These are phyloP conservation scores for Trematocara zebra DNA, from an alignment of 2,113 vertebrate genomes.

Conservation along the genomic window DNA sequence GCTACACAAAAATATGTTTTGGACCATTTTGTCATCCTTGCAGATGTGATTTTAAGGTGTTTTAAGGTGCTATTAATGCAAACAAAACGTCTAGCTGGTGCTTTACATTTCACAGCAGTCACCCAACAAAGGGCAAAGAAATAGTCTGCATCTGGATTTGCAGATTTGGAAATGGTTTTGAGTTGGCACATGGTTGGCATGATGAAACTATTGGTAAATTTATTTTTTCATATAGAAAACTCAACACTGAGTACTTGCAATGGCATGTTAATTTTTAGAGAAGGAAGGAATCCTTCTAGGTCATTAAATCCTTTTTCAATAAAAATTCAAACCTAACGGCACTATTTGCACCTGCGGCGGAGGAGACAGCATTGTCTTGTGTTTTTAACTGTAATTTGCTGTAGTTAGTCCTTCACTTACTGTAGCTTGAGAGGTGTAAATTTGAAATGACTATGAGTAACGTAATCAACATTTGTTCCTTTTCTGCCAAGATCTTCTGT, in stretches of 20 bases:
- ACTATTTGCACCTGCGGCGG: neutral
- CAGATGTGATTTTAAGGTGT: neutral
- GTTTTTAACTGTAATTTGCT: neutral
- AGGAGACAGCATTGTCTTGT: neutral
- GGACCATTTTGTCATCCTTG: neutral
- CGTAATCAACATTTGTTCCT: neutral
- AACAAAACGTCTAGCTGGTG: neutral
- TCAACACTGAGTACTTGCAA: neutral
- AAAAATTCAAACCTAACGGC: neutral
- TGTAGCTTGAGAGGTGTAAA: neutral
- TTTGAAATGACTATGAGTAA: neutral
- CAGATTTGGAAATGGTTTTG: neutral
- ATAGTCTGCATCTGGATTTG: neutral
- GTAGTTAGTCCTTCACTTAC: neutral
- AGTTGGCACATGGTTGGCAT: neutral
- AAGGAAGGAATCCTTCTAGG: neutral
- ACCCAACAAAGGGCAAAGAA: neutral
- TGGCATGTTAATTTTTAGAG: neutral
- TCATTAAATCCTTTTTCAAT: neutral
- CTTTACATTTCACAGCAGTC: neutral
- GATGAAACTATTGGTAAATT: neutral
- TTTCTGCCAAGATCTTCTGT: neutral
- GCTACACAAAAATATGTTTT: neutral
- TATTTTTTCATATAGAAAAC: neutral
- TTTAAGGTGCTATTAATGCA: neutral